Base-by-base conservation (phyloP, 2,888 invertebrate genomes). In the Eurytoma californica region DNA sequence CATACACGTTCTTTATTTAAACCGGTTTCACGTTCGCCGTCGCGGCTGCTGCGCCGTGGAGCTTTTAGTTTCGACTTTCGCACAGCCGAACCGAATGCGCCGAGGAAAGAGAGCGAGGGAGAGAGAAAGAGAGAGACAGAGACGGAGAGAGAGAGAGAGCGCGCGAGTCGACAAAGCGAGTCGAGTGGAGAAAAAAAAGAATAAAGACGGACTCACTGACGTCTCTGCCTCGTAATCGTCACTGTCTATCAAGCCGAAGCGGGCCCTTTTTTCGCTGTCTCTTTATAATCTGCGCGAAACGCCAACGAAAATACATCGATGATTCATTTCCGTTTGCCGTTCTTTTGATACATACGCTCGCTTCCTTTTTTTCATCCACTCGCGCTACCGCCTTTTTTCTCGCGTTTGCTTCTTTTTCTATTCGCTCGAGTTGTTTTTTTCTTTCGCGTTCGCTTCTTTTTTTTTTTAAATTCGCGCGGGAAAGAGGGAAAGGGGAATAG, bases 1-100 rank as follows among this genome's bases (percentile, higher is more conserved):
- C 89, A 90, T 90, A 87, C 86, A 86, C 84, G 86, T 83, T 87
- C 90, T 90, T 90, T 90, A 90, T 90, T 90, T 90, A 90, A 90
- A 90, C 90, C 85, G 83, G 87, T 90, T 88, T 88, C 87, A 49
- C 77, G 63, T 87, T 87, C 87, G 85, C 84, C 86, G 84, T 53
- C 57, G 53, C 55, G 28, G 49, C 60, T 60, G 61, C 47, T 55
- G 69, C 18, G 77, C 80, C 82, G 81, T 78, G 80, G 85, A 80
- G 86, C 88, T 87, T 89, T 89, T 86, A 86, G 86, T 86, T 84
- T 86, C 85, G 84, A 84, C 86, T 86, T 85, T 86, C 85, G 84
- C 83, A 82, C 79, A 61, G 68, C 80, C 72, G 80, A 49, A n/a
- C 16, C 49, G 39, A 39, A 72, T 20, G 13, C 24, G 51, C 66